Base-by-base conservation (phyloP, 1,140 invertebrate species). In the Vanessa atalanta region DNA sequence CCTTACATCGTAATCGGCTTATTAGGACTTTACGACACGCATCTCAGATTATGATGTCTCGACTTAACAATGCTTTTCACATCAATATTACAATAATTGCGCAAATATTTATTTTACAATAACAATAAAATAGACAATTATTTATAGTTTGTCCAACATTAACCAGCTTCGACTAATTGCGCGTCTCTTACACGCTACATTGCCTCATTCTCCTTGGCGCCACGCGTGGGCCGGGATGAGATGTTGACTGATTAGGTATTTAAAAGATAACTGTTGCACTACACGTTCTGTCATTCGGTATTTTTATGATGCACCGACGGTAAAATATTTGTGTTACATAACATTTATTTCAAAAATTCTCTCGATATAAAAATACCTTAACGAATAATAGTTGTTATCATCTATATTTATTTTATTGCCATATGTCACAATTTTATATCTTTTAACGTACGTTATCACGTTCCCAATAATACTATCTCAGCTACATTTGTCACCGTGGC, bases 201-300 rank as follows among this genome's bases (percentile, higher is more conserved):
- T 88, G 80, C 85, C 78, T 80, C 86, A 87, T 75, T 67, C 77
- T 73, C 68, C 65, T 64, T 81, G 88, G 88, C 87, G 88, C 87
- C 85, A 79, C 77, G 87, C 88, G 89, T 92, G 86, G 89, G 89
- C 72, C 64, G 79, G 69, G 67, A 67, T 76, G 78, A 82, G 87
- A 88, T 89, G 85, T 88, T 90, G 89, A 89, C 88, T 89, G 88
- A 90, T 91, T 91, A 88, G 82, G 80, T 87, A 85, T 88, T 90
- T 90, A 90, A 81, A 84, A 84, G 86, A 86, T 88, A 87, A 90
- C 88, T 85, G 87, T 89, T 81, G 82, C 83, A 85, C 70, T 76
- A 81, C 84, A 82, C 65, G 78, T 73, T 81, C 55, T 76, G 75
- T 80, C 67, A 68, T 76, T 80, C 75, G 80, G 81, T 81, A 84